Evolutionary conservation across 2,797 vertebrate species (phyloP), one percentile per base, ranked within the genome.

Genomic region (Eupleurogrammus muticus): DNA sequence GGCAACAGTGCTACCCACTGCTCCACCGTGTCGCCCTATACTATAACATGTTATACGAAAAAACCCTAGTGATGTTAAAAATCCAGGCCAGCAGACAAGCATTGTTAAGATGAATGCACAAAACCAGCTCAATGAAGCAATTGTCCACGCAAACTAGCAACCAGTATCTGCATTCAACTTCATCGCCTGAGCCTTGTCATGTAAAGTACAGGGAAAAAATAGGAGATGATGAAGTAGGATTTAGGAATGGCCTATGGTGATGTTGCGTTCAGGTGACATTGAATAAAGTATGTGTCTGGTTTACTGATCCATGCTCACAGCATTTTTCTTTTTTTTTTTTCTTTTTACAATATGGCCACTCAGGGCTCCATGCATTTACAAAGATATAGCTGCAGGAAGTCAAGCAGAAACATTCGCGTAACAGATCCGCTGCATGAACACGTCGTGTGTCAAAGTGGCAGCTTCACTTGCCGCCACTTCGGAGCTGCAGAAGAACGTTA

Each of bases 401-500:
- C 1, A 1, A 17, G 40, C 40, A 44, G 40, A 44, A 44, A 44
- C 16, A 44, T 44, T 44, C 7, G 14, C 14, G 7, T 8, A 44
- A 42, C 2, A 7, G 40, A 44, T 44, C 40, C 23, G 24, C 8
- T 11, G 13, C 20, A 77, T 16, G 14, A 55, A 63, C n/a, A 38
- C 8, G 24, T 57, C 12, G 40, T 28, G 51, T 23, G 51, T 61
- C 53, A 12, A 32, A 73, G 65, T 70, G 64, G 77, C 79, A 46
- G 47, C 38, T 50, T 48, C 34, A 57, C 32, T 54, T 52, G 66
- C 20, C 74, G 48, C 59, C 54, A 74, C 65, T 66, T 38, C 54
- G 53, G 53, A 71, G 38, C 10, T 35, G n/a, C 53, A 50, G 21
- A 28, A 28, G 3, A 6, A 65, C 46, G 51, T 59, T 67, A 49